Conservation (phyloP, 1,140 invertebrate species). For the Charaxes varanes region DNA sequence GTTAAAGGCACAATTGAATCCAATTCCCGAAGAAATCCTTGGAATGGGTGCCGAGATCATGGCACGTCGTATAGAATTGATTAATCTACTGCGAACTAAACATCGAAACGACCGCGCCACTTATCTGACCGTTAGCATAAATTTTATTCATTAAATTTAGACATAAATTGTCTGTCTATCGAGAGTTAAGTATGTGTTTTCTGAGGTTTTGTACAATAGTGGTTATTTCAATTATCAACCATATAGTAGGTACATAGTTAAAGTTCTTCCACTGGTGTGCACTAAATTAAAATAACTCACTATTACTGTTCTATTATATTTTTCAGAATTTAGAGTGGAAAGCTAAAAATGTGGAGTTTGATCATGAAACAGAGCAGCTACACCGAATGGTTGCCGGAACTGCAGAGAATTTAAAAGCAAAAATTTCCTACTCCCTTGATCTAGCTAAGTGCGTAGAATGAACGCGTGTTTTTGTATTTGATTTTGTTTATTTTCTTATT, state of each 20-base stretch:
- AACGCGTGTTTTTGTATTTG: neutral
- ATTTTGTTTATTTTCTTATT: no score
- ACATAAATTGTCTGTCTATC: no score
- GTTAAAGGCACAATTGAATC: slow-evolving; percentile 34
- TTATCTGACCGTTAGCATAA: slow-evolving; percentile 29
- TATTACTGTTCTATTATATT: slow-evolving; percentile 5
- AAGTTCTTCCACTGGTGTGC: neutral
- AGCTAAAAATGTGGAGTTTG: slow-evolving; percentile 49
- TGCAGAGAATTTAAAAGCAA: slow-evolving; percentile 49
- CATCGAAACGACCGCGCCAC: slow-evolving; percentile 38
- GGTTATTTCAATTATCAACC: no score
- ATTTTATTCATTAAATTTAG: no score
- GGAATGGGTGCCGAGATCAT: slow-evolving; percentile 41
- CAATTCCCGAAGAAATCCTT: slow-evolving; percentile 46
- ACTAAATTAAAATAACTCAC: neutral
- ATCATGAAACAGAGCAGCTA: slow-evolving; percentile 47
- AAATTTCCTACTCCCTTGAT: slow-evolving; percentile 43
- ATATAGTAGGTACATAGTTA: no score
- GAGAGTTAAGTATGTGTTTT: neutral
- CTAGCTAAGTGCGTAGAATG: slow-evolving; percentile 38
- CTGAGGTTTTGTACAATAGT: neutral
- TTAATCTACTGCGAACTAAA: slow-evolving; percentile 42
- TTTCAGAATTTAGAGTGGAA: slow-evolving; percentile 59
- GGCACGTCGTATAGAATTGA: slow-evolving; percentile 41
- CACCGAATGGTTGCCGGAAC: slow-evolving; percentile 39